These are phyloP conservation scores for Lepidurus arcticus DNA, from an alignment of 1,140 invertebrate species.

Conservation along the genomic window DNA sequence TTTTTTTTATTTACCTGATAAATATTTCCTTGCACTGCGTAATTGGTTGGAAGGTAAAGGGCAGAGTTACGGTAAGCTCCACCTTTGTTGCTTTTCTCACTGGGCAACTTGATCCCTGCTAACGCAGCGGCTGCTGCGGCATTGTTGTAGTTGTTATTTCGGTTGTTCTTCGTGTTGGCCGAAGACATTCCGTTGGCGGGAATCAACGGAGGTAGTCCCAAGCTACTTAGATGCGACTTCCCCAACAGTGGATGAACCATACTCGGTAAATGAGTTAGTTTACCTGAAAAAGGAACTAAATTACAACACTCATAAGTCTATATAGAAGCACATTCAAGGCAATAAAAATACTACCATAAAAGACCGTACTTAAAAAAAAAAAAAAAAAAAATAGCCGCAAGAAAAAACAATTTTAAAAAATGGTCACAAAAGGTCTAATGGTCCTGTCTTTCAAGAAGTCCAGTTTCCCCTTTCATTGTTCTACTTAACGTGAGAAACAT, in stretches of 20 bases:
- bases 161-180: background rate
- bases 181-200: background rate
- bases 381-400: too few relatives aligned
- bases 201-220: background rate
- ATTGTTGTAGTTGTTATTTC: conserved; percentile 27
- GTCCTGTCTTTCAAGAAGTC: too few relatives aligned
- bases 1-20: background rate
- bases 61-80: background rate
- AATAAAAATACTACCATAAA: too few relatives aligned
- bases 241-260: background rate
- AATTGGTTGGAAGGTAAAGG: background rate
- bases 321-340: background rate
- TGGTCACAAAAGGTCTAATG: too few relatives aligned
- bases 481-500: too few relatives aligned
- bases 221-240: background rate
- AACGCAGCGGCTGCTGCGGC: conserved; percentile 24
- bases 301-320: background rate
- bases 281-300: background rate
- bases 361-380: too few relatives aligned
- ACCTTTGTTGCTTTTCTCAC: conserved; percentile 23
- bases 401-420: too few relatives aligned
- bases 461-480: too few relatives aligned
- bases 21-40: conserved; percentile 13
- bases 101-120: conserved; percentile 28
- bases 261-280: background rate